These are phyloP conservation scores for Drosophila parabipectinata DNA, from an alignment of 1,140 invertebrate species.

Conservation along the genomic window DNA sequence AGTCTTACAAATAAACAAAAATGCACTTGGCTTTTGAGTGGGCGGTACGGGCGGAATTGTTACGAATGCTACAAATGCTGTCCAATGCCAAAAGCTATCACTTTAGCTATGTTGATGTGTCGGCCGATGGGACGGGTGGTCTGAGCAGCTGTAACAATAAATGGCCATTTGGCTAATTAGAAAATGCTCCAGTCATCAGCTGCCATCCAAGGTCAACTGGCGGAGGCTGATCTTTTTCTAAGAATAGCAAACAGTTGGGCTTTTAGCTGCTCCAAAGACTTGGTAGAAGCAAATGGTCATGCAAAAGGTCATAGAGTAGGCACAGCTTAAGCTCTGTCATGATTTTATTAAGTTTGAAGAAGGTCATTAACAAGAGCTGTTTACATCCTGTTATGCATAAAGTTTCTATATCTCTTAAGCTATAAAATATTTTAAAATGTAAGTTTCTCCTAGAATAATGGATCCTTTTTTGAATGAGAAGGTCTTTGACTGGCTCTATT, in stretches of 20 bases:
- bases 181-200: conserved; percentile 38
- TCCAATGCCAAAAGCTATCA: conserved; percentile 60
- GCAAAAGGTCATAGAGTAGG: conserved; percentile 17
- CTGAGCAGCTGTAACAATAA: conserved; percentile 42
- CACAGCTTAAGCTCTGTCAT: neutral
- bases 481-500: too few relatives aligned
- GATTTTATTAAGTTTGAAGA: neutral
- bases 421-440: neutral
- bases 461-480: too few relatives aligned
- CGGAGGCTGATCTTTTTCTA: conserved; percentile 11
- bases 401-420: neutral
- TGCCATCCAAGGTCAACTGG: conserved; percentile 32
- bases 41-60: conserved; percentile 20
- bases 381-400: neutral
- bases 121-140: conserved; percentile 1
- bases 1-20: conserved; percentile 69
- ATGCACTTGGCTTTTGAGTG: conserved; percentile 52
- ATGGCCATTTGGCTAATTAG: conserved; percentile 73
- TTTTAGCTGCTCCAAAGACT: conserved; percentile 2
- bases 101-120: conserved; percentile 3
- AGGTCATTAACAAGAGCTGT: neutral
- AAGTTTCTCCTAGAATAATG: too few relatives aligned
- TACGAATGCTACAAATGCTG: conserved; percentile 54
- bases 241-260: conserved; percentile 3
- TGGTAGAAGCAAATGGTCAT: neutral